A percentile compares a stretch with the other conserved stretches of the same genome.
These are phyloP conservation scores for Otocyon megalotis DNA, from an alignment of 2,113 vertebrate genomes.

Conservation along the genomic window DNA sequence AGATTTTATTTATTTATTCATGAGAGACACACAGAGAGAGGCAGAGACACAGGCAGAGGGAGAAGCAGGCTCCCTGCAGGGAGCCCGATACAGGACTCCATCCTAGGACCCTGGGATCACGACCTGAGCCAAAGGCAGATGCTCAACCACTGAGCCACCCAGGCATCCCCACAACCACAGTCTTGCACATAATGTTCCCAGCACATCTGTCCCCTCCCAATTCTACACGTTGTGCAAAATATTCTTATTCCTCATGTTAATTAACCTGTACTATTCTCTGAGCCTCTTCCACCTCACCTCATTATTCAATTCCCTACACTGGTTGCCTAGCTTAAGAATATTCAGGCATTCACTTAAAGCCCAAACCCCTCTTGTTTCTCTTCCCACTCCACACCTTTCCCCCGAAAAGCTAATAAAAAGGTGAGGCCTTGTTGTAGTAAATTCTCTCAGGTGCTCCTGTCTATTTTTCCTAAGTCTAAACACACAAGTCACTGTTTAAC, in stretches of 20 bases:
- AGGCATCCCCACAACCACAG: neutral
- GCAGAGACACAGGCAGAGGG: no score
- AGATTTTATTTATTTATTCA: no score
- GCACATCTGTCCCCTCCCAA: neutral
- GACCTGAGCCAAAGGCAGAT: no score
- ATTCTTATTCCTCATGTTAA: neutral
- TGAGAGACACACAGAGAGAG: no score
- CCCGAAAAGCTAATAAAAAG: slow-evolving; percentile 56
- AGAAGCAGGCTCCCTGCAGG: no score
- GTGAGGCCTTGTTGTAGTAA: slow-evolving; percentile 18
- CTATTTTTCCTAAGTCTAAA: slow-evolving; percentile 23
- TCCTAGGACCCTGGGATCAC: no score
- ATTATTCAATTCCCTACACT: neutral
- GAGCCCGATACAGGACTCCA: no score
- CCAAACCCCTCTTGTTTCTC: neutral
- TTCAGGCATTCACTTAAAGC: neutral
- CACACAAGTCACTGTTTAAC: slow-evolving; percentile 70
- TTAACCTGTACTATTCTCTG: neutral
- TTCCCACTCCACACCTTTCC: slow-evolving; percentile 17
- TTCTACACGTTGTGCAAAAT: neutral
- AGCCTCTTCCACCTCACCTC: neutral
- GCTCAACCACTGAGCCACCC: no score
- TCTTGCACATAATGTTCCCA: slow-evolving; percentile 4
- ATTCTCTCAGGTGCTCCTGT: neutral
- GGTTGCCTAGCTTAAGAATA: neutral